A percentile compares a stretch with the other conserved stretches of the same genome.
These are phyloP conservation scores for Salmo trutta DNA, from an alignment of 2,797 vertebrate genomes.

Conservation along the genomic window DNA sequence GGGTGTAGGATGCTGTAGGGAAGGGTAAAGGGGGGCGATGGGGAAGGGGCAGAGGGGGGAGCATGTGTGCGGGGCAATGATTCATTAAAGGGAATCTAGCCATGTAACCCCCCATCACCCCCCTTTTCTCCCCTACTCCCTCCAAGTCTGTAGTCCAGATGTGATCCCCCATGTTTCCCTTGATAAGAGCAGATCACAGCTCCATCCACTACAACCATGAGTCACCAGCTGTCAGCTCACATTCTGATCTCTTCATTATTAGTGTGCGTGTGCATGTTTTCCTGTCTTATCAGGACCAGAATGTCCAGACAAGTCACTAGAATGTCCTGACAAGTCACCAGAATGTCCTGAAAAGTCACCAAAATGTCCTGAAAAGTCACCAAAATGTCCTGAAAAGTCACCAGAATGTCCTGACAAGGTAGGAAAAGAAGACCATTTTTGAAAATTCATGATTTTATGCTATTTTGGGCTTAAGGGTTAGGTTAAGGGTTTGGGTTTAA, in stretches of 20 bases:
- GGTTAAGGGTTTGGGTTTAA: too few species aligned
- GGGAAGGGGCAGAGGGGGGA: conserved; percentile 20
- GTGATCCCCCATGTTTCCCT: conserved; percentile 62
- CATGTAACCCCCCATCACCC: conserved; percentile 16
- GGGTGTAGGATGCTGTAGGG: conserved; percentile 61
- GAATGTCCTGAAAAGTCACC: too few species aligned
- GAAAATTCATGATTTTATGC: too few species aligned
- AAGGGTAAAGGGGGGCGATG: conserved; percentile 56
- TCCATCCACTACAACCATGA: conserved; percentile 16
- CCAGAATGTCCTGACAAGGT: too few species aligned
- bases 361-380: too few species aligned
- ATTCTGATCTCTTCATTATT: conserved; percentile 15
- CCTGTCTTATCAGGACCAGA: too few species aligned
- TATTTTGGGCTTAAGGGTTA: too few species aligned
- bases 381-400: too few species aligned
- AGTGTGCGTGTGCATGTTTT: conserved; percentile 6
- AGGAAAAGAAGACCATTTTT: too few species aligned
- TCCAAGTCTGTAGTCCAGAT: conserved; percentile 66
- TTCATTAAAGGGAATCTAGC: conserved; percentile 62
- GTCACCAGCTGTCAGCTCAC: conserved; percentile 28
- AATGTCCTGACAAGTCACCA: too few species aligned
- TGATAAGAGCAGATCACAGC: conserved; percentile 12
- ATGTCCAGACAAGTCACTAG: too few species aligned
- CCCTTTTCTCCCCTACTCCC: conserved; percentile 29
- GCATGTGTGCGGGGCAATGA: conserved; percentile 44